Conservation (phyloP, 2,888 invertebrate genomes). For the Cosmia trapezina region DNA sequence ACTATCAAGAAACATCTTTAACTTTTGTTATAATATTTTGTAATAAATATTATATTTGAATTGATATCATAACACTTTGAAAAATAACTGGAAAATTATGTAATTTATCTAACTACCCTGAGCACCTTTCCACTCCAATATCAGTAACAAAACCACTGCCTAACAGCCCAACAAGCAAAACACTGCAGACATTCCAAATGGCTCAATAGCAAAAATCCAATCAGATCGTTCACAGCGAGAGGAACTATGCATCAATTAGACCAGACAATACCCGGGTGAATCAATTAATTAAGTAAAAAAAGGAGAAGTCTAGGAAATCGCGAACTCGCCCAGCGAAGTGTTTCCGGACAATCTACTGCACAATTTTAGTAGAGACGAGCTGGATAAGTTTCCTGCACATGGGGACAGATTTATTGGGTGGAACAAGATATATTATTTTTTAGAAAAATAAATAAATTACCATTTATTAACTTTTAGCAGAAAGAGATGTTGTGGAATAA, state of each 20-base stretch:
- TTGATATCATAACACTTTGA: too few species aligned
- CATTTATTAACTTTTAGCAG: too few species aligned
- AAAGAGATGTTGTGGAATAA: too few species aligned
- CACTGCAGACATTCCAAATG: conserved; percentile 9
- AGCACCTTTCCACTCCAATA: background rate
- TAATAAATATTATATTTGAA: too few species aligned
- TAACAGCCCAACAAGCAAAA: conserved; percentile 12
- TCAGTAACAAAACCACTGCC: conserved; percentile 15
- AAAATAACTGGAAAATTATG: too few species aligned
- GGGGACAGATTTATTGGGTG: conserved; percentile 34
- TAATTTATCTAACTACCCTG: too few species aligned
- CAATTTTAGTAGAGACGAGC: conserved; percentile 39
- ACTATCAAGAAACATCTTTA: too few species aligned
- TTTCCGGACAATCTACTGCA: conserved; percentile 54
- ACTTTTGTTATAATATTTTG: too few species aligned
- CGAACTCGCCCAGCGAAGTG: conserved; percentile 46
- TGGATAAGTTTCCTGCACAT: conserved; percentile 47
- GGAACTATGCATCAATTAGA: conserved; percentile 62
- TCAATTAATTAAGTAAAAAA: conserved; percentile 65
- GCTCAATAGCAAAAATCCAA: conserved; percentile 46
- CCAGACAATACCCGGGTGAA: conserved; percentile 53
- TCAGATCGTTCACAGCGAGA: conserved; percentile 25
- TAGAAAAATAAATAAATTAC: too few species aligned
- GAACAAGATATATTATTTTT: background rate
- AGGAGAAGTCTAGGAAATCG: conserved; percentile 44